Base-by-base conservation (phyloP, 2,797 vertebrate genomes). In the Galagoides demidoff region DNA sequence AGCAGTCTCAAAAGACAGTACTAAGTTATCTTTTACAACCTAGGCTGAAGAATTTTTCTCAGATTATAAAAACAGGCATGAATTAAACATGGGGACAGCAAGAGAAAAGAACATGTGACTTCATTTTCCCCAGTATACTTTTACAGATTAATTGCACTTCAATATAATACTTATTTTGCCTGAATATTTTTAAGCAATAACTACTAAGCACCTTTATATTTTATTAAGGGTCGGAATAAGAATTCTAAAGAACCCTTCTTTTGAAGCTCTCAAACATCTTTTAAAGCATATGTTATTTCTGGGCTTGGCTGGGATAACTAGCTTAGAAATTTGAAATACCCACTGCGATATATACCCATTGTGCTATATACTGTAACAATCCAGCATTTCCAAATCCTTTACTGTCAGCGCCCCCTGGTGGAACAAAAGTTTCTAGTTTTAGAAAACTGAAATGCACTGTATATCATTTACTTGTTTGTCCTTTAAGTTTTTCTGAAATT, bases 321-420 rank as follows among this genome's bases (percentile, higher is more conserved):
- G 61, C 39, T 85, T 92, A 76, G 70, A 93, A 94, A 64, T 70
- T 0, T 8, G 20, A 93, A 95, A 89, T 16, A 82, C 27, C 79
- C 43, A 61, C 1, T 64, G 34, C 37, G 20, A 88, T 2, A 49
- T n/a, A 92, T 1, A 88, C 22, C 27, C 52, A 70, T 25, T 3
- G 4, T 13, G 9, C n/a, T 37, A 55, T 49, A 37, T 11, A 45
- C 4, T 6, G 17, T n/a, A 81, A 43, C 25, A 63, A 55, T 5
- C 29, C 19, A 20, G 45, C 11, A 31, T 64, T 23, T 86, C 64
- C 73, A 89, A 91, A 88, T 85, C 68, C 73, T 84, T 84, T 83
- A 81, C 8, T 59, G 25, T 88, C 68, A 52, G 92, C 79, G 66
- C 87, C 97, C 94, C 87, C 96, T 96, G 14, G 94, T 96, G 96